Conservation (phyloP, 2,888 invertebrate species). For the Chrysolina haemoptera region DNA sequence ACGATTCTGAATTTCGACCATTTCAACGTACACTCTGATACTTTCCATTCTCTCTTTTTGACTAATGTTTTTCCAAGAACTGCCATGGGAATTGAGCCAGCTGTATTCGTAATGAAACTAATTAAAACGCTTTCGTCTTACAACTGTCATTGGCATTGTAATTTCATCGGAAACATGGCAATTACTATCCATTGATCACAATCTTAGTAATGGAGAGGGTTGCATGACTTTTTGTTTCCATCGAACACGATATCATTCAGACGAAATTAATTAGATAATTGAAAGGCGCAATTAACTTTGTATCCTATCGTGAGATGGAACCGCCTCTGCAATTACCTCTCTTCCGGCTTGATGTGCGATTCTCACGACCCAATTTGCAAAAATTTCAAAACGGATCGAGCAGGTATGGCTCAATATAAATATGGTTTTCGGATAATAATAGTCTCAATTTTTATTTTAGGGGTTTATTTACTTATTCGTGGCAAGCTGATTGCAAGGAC, state of each 20-base stretch:
- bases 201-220: conserved; percentile 33
- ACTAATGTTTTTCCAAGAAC: not conserved
- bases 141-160: not conserved
- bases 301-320: not conserved
- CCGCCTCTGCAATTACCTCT: not conserved
- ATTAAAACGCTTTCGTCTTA: conserved; percentile 12
- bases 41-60: not conserved
- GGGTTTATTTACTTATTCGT: no score
- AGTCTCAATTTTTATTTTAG: no score
- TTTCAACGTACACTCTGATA: no score
- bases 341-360: not conserved
- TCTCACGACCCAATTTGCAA: not conserved
- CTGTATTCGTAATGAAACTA: not conserved
- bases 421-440: no score
- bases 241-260: conserved; percentile 34
- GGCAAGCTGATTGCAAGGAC: no score
- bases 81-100: not conserved
- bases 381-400: not conserved
- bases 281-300: conserved; percentile 34
- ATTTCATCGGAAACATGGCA: conserved; percentile 19
- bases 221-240: conserved; percentile 36
- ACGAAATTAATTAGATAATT: conserved; percentile 41
- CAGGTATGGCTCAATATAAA: no score
- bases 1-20: no score
- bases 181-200: conserved; percentile 33